Percentiles rank a stretch among this genome's conserved stretches.
phyloP scores from a whole-genome alignment of 2,113 vertebrate genomes.

The Notarius quadriscutis region DNA sequence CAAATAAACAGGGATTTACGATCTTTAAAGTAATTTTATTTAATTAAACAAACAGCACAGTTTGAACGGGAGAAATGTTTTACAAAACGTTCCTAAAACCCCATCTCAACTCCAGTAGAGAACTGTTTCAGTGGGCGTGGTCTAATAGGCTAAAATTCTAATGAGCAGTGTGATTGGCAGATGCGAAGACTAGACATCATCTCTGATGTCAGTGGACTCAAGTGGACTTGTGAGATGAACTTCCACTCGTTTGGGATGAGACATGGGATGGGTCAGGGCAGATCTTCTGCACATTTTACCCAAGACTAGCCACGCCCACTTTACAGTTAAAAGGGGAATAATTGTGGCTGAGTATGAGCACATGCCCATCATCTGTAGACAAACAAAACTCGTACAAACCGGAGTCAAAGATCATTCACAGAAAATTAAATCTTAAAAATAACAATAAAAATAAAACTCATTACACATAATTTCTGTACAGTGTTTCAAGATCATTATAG shows the following conservation, averaged over 20 bases:
- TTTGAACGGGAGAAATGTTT: neutral
- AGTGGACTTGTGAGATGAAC: no score
- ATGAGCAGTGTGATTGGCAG: neutral
- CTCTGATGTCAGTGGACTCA: neutral
- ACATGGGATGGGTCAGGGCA: neutral
- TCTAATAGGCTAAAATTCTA: neutral
- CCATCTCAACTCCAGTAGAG: neutral
- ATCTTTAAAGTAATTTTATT: neutral
- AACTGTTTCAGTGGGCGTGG: no score
- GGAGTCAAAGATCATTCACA: neutral
- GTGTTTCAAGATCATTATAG: slow-evolving; percentile 34
- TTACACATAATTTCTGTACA: slow-evolving; percentile 47
- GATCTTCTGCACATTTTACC: neutral
- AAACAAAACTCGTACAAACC: slow-evolving; percentile 26
- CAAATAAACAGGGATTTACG: neutral
- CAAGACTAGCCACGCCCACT: neutral
- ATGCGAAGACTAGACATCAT: neutral
- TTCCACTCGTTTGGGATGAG: neutral
- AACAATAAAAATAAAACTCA: slow-evolving; percentile 35
- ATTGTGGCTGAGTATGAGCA: slow-evolving; percentile 16
- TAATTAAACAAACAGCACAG: neutral
- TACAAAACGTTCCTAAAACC: neutral
- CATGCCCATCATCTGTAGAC: neutral
- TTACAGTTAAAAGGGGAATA: neutral
- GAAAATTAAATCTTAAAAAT: slow-evolving; percentile 5